Percentiles rank a stretch among this genome's conserved stretches.
These are phyloP conservation scores for Malurus elegans DNA, from an alignment of 2,113 vertebrate species.

Conservation along the genomic window DNA sequence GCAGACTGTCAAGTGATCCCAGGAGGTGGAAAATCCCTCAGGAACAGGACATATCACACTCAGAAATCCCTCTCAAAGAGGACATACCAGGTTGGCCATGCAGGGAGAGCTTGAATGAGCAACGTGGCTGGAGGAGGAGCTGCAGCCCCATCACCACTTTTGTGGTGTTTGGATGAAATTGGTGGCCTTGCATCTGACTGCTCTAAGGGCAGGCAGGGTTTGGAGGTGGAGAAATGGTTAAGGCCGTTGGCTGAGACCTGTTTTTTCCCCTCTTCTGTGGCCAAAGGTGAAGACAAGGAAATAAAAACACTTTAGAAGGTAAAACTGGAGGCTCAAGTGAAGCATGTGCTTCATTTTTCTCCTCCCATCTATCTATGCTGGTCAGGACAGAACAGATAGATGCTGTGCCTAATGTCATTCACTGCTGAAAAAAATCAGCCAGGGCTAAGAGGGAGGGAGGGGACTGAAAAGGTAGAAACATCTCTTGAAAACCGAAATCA, in stretches of 20 bases:
- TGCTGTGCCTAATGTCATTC: background rate
- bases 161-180: background rate
- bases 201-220: background rate
- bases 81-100: background rate
- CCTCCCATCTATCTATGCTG: background rate
- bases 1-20: background rate
- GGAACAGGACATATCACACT: rapidly evolving
- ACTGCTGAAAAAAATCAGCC: background rate
- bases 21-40: background rate
- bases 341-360: background rate
- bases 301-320: background rate
- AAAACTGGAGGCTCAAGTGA: background rate
- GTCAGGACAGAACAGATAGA: background rate
- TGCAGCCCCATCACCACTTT: background rate
- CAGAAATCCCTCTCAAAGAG: background rate
- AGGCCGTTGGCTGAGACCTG: background rate
- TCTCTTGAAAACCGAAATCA: background rate
- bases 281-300: background rate
- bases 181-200: background rate
- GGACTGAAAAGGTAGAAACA: background rate
- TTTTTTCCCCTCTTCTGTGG: background rate
- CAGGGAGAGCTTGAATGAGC: background rate
- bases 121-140: background rate
- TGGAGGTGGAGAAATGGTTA: background rate
- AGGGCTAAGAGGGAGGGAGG: background rate